A percentile compares a stretch with the other conserved stretches of the same genome.
phyloP scores from a whole-genome alignment of 1,140 invertebrate genomes.

The Drosophila setifemur region DNA sequence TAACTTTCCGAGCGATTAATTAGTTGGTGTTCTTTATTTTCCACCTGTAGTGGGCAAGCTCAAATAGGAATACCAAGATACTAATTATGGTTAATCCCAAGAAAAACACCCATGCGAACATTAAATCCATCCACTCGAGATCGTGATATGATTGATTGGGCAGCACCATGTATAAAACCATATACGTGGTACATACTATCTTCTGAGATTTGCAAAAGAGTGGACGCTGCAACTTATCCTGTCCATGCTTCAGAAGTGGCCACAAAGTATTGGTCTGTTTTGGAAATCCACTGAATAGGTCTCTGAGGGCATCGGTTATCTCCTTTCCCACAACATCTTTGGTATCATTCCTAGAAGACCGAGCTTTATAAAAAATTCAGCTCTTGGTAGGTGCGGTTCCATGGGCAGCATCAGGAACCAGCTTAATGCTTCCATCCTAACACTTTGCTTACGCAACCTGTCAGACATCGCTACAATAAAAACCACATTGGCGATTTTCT shows the following conservation, averaged over 20 bases:
- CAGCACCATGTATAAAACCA: constrained; percentile 26
- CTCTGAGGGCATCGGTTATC: not conserved
- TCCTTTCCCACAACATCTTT: not conserved
- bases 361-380: not conserved
- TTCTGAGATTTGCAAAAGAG: constrained; percentile 47
- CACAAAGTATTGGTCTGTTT: constrained; percentile 37
- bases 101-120: constrained; percentile 19
- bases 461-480: constrained; percentile 13
- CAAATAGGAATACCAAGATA: not conserved
- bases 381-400: constrained; percentile 3
- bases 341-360: not conserved
- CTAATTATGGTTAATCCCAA: constrained; percentile 3
- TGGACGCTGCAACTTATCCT: constrained; percentile 3
- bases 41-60: not conserved
- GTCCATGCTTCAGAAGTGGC: constrained; percentile 42
- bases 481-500: constrained; percentile 3
- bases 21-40: no score
- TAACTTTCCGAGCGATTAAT: no score
- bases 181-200: constrained; percentile 10
- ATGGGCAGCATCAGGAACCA: constrained; percentile 52
- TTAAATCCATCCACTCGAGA: constrained; percentile 11
- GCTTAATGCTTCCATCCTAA: constrained; percentile 25
- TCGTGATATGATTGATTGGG: constrained; percentile 14
- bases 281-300: constrained; percentile 26
- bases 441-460: not conserved